Base-by-base conservation (phyloP, 1,140 invertebrate species). In the Polypedilum vanderplanki region DNA sequence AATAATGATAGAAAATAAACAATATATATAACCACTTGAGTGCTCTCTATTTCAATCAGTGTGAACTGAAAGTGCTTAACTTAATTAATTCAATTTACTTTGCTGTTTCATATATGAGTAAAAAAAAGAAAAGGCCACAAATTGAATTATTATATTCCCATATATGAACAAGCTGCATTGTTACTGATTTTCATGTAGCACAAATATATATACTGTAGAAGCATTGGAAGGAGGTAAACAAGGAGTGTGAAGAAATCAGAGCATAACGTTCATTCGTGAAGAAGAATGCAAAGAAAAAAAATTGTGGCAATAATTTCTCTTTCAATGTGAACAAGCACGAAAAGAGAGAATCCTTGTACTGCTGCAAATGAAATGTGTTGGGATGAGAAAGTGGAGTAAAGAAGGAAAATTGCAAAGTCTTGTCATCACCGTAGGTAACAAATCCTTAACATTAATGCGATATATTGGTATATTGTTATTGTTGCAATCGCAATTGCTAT, bases 361-460 rank as follows among this genome's bases (percentile, higher is more conserved):
- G 5, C 24, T 33, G 24, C 24, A 33, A 33, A 3, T 33, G 24
- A 33, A 33, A 33, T 33, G 24, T 5, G 24, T 33, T 1, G 24
- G 24, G 24, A 33, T 33, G 24, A 33, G 24, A 33, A 5, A 33
- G 5, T 3, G 24, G n/a, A n/a, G n/a, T n/a, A 33, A 5, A 33
- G 24, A 33, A 33, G 24, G 24, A 33, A 70, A 70, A 70, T 70
- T 70, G 65, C 65, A 70, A 70, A 70, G 18, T 70, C 65, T 70
- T 70, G 65, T 70, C 20, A 70, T 70, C 65, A 70, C 65, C 65
- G 20, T 70, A 70, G 65, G 65, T 70, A 20, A 70, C 65, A 70
- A 70, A 70, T 70, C 65, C 65, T 70, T 70, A 10, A 15, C 46
- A 57, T 57, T 57, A 57, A 57, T 57, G 46, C 46, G 46, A 57